A percentile compares a stretch with the other conserved stretches of the same genome.
Conservation (phyloP, 2,888 invertebrate species). For the Pseudococcus jackbeardsleyi region DNA sequence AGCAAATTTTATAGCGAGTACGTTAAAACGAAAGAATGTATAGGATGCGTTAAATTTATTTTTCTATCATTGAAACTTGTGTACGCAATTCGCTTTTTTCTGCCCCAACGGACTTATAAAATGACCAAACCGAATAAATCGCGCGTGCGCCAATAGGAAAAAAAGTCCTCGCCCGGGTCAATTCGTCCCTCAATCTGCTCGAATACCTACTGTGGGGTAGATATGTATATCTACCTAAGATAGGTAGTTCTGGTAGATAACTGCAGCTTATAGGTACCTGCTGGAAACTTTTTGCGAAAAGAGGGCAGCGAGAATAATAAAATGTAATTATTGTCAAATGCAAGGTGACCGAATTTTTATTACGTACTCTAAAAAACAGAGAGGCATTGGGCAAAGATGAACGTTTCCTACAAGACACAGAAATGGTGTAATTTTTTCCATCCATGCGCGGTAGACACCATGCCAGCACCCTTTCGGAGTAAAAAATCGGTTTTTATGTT, state of each 20-base stretch:
- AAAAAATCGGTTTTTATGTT: too few relatives aligned
- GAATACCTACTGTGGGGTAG: neutral
- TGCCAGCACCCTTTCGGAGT: too few relatives aligned
- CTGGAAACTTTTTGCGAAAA: neutral
- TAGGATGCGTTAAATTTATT: constrained; percentile 47
- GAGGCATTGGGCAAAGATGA: too few relatives aligned
- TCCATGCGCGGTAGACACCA: too few relatives aligned
- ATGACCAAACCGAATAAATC: neutral
- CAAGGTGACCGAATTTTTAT: neutral
- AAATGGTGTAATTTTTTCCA: too few relatives aligned
- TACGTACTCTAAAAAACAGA: too few relatives aligned
- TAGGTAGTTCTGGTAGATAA: too few relatives aligned
- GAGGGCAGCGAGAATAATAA: neutral
- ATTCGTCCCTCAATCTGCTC: neutral
- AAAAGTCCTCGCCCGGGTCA: neutral
- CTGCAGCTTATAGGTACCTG: neutral
- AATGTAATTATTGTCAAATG: constrained; percentile 41
- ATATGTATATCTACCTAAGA: too few relatives aligned
- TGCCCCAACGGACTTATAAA: constrained; percentile 47
- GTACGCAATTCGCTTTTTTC: constrained; percentile 33
- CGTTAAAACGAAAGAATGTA: constrained; percentile 35
- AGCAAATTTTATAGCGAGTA: constrained; percentile 41
- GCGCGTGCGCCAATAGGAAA: neutral
- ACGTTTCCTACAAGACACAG: too few relatives aligned
- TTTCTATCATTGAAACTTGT: constrained; percentile 43